Evolutionary conservation across 2,888 invertebrate genomes (phyloP).

Genomic region (Lasioglossum pauxillum): DNA sequence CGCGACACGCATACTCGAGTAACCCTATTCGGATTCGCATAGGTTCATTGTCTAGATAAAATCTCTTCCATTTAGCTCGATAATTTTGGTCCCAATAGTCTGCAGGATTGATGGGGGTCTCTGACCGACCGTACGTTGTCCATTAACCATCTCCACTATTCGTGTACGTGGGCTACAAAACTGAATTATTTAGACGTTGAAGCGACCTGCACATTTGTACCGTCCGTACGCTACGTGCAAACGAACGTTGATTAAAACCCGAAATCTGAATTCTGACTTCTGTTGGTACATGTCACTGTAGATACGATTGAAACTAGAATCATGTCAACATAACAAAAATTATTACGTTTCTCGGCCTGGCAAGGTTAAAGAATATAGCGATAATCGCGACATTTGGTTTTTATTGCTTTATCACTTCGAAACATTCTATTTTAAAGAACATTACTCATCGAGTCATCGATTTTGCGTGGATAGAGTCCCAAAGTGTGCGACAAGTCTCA

Average conservation of each 20-base stretch:
- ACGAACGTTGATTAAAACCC: conserved; percentile 21
- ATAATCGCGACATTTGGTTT: neutral
- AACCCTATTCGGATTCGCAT: neutral
- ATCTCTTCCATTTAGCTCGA: conserved; percentile 29
- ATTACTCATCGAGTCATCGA: neutral
- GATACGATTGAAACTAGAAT: too few species aligned
- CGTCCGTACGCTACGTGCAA: neutral
- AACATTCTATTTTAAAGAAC: neutral
- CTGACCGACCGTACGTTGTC: conserved; percentile 63
- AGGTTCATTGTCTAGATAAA: conserved; percentile 17
- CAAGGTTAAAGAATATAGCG: neutral
- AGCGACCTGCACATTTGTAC: conserved; percentile 25
- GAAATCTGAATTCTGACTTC: conserved; percentile 32
- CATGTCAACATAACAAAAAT: neutral
- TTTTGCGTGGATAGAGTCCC: neutral
- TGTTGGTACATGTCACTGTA: too few species aligned
- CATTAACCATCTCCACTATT: conserved; percentile 49
- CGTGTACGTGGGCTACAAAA: conserved; percentile 53
- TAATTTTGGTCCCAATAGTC: conserved; percentile 26
- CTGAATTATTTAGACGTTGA: conserved; percentile 55
- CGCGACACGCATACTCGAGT: neutral
- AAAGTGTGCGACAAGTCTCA: neutral
- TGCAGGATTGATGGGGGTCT: conserved; percentile 65
- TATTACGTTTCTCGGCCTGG: too few species aligned
- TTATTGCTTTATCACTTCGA: too few species aligned